phyloP scores from a whole-genome alignment of 2,113 vertebrate genomes.

The Hyperoodon ampullatus region DNA sequence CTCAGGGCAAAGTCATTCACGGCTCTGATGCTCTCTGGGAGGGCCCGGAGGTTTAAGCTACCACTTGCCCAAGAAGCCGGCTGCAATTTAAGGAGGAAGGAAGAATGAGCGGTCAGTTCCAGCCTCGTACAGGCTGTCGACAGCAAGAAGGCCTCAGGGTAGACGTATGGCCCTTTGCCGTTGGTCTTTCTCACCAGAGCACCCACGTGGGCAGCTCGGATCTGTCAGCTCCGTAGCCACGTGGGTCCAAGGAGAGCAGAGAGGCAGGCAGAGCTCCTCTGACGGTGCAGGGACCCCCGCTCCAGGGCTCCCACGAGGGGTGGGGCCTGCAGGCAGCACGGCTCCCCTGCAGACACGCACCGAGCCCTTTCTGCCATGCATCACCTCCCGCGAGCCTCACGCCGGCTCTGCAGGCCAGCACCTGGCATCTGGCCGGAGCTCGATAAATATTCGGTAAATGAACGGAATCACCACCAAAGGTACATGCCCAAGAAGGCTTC shows the following conservation, averaged over 20 bases:
- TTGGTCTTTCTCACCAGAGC: neutral
- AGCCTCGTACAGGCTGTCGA: neutral
- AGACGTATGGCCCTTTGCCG: neutral
- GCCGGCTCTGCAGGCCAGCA: neutral
- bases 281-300: neutral
- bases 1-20: neutral
- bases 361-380: neutral
- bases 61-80: neutral
- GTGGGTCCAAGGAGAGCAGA: neutral
- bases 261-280: neutral
- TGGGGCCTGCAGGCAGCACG: accelerated
- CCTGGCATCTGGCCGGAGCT: neutral
- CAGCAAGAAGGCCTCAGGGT: neutral
- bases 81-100: neutral
- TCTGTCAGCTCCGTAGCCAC: neutral
- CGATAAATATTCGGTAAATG: conserved; percentile 24
- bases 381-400: neutral
- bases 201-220: neutral
- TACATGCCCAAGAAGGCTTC: neutral
- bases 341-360: neutral
- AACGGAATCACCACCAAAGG: neutral
- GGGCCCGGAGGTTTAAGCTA: neutral
- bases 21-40: neutral
- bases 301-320: accelerated
- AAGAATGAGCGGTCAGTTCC: neutral